Conservation (phyloP, 2,888 invertebrate species). For the Latrodectus hesperus region DNA sequence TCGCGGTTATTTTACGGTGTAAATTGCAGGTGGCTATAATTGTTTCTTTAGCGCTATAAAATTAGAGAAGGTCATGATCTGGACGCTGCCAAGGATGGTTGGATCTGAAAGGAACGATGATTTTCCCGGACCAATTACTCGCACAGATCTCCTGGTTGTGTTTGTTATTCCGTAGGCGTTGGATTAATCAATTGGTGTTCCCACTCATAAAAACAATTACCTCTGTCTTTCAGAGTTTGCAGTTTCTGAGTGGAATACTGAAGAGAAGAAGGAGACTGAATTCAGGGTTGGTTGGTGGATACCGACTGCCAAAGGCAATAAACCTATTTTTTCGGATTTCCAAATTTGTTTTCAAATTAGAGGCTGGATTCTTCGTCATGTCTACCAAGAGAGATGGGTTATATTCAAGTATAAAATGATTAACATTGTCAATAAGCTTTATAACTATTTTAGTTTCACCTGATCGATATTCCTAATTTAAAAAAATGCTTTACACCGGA, state of each 20-base stretch:
- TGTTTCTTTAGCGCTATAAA: not conserved
- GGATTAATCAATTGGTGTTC: conserved; percentile 39
- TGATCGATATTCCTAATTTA: too few relatives aligned
- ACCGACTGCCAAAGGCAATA: not conserved
- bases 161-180: conserved; percentile 42
- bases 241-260: not conserved
- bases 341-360: too few relatives aligned
- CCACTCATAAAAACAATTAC: conserved; percentile 48
- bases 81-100: not conserved
- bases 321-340: too few relatives aligned
- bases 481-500: too few relatives aligned
- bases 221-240: not conserved
- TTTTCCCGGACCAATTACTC: not conserved
- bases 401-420: too few relatives aligned
- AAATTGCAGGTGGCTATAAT: not conserved
- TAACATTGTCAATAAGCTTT: too few relatives aligned
- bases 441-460: too few relatives aligned
- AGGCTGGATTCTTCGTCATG: too few relatives aligned
- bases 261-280: not conserved
- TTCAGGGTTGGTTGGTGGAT: not conserved
- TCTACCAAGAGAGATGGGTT: too few relatives aligned
- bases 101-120: not conserved
- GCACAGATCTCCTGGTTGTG: not conserved
- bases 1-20: not conserved
- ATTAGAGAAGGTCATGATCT: not conserved